Base-by-base conservation (phyloP, 2,888 invertebrate genomes). In the Artemia sinica region DNA sequence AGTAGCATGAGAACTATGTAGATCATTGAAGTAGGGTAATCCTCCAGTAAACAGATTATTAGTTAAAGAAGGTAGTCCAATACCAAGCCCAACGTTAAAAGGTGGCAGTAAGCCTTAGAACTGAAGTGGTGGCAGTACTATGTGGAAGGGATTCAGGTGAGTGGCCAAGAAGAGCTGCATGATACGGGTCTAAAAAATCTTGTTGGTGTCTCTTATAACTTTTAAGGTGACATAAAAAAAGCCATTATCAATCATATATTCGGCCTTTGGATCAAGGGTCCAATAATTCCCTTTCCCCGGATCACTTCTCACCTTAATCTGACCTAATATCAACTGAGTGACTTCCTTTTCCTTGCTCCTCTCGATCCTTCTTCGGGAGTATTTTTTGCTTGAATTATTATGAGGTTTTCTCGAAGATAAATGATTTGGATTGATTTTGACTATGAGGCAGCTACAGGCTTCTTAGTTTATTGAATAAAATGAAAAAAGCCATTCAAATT, bases 171-270 rank as follows among this genome's bases (percentile, higher is more conserved):
- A 71, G 69, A 67, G 67, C 67, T n/a, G 67, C 65, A 18, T 66
- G 70, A 51, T 69, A 68, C 14, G 70, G 72, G 66, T 66, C 70
- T 72, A 84, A 81, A 18, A 81, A 75, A 77, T 85, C 79, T 74
- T 84, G 79, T 72, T 82, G 80, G 72, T 89, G 89, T 69, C 95
- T 81, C 79, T 96, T 96, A 80, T 93, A 96, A 69, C 96, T 82
- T 80, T 98, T 98, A 74, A 98, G 81, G 49, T 98, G 83, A 51
- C 98, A 81, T 72, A 99, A 81, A 77, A 98, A 75, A 92, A 93
- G 0, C 98, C 98, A 77, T 98, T 98, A 77, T 98, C 98, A 77
- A 98, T 98, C 98, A 99, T 98, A 76, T 97, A 96, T 77, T 97
- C 96, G 9, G 94, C 93, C 72, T 92, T 81, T 0, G 98, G 98